Percentiles rank a stretch among this genome's conserved stretches.
phyloP scores from a whole-genome alignment of 1,140 invertebrate genomes.

The Augochlora pura region DNA sequence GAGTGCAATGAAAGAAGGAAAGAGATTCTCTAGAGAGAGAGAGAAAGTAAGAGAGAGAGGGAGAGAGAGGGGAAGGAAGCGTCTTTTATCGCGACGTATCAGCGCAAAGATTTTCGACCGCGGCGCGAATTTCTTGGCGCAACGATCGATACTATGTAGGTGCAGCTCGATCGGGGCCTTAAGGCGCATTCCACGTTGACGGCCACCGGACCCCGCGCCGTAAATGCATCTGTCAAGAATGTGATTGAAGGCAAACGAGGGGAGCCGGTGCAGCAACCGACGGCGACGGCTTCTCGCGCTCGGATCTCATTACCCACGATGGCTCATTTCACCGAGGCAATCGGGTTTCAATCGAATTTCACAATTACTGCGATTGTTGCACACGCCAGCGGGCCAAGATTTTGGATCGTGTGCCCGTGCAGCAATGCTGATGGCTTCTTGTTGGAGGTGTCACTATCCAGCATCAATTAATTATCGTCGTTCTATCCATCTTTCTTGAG shows the following conservation, averaged over 20 bases:
- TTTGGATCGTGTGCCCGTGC: background rate
- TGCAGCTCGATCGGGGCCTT: conserved; percentile 32
- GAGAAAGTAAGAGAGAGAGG: too few relatives aligned
- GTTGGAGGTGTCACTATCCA: too few relatives aligned
- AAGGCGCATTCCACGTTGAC: conserved; percentile 73
- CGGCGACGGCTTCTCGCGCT: conserved; percentile 38
- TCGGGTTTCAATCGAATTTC: conserved; percentile 75
- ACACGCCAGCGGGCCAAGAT: conserved; percentile 24
- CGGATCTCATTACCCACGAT: conserved; percentile 71
- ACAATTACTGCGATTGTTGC: conserved; percentile 76
- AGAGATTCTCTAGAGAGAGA: too few relatives aligned
- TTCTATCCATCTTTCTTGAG: too few relatives aligned
- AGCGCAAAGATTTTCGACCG: background rate
- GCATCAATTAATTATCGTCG: too few relatives aligned
- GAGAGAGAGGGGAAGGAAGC: too few relatives aligned
- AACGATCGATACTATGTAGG: conserved; percentile 39
- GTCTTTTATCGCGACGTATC: background rate
- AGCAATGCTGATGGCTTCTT: too few relatives aligned
- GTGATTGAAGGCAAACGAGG: conserved; percentile 77
- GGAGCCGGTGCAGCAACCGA: conserved; percentile 50
- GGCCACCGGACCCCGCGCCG: conserved; percentile 63
- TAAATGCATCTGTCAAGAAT: conserved; percentile 78
- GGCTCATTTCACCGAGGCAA: conserved; percentile 72
- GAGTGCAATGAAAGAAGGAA: too few relatives aligned
- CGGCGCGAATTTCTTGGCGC: conserved; percentile 27